Conservation (phyloP, 2,888 invertebrate genomes). For the Lochmaea crataegi region DNA sequence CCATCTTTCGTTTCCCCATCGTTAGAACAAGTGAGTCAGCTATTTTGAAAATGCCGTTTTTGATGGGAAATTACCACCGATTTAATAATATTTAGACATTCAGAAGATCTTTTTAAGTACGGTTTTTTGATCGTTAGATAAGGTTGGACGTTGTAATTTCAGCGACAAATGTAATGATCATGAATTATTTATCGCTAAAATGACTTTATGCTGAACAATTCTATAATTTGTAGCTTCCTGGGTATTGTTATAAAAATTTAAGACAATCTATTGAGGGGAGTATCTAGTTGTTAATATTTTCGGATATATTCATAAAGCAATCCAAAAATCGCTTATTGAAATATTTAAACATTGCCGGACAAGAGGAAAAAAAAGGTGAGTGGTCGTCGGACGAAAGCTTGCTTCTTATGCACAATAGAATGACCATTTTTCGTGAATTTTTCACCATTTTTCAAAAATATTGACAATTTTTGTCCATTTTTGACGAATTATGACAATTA, state of each 20-base stretch:
- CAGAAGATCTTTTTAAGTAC: slow-evolving; percentile 41
- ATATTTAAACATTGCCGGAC: no score
- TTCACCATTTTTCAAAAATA: no score
- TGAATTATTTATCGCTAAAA: background rate
- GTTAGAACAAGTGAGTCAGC: slow-evolving; percentile 57
- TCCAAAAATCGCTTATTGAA: no score
- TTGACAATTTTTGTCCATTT: no score
- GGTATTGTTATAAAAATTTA: background rate
- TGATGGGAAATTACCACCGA: slow-evolving; percentile 51
- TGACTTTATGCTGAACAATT: background rate
- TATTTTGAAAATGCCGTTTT: slow-evolving; percentile 42
- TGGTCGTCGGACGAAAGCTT: no score
- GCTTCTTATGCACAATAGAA: no score
- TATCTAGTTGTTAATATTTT: no score
- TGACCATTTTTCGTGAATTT: no score
- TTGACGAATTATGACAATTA: no score
- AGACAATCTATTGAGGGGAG: background rate
- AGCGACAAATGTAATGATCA: background rate
- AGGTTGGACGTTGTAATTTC: slow-evolving; percentile 5
- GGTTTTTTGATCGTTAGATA: slow-evolving; percentile 21
- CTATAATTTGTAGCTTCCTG: background rate
- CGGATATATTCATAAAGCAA: no score
- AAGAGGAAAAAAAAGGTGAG: no score
- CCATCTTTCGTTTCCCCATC: slow-evolving; percentile 48
- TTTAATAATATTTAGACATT: slow-evolving; percentile 58